These are phyloP conservation scores for Ceryle rudis DNA, from an alignment of 2,797 vertebrate genomes.

Conservation along the genomic window DNA sequence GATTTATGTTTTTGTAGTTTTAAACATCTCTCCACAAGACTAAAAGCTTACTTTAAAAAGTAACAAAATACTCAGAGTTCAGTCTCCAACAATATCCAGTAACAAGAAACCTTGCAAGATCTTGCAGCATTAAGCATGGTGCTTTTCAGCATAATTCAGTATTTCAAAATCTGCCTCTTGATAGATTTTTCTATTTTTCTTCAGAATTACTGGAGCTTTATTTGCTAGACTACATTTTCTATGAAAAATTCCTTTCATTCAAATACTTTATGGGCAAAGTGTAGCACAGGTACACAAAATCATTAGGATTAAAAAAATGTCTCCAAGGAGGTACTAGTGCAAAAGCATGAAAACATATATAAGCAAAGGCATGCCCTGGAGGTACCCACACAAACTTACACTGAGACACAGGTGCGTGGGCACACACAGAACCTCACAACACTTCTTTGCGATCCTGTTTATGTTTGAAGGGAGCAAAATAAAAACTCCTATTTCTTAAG, in stretches of 20 bases:
- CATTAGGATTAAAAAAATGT: background rate
- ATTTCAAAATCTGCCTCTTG: background rate
- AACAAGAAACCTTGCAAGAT: background rate
- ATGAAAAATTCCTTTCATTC: background rate
- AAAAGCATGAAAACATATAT: background rate
- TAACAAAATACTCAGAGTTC: background rate
- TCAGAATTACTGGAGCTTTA: background rate
- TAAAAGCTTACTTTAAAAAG: slow-evolving; percentile 26
- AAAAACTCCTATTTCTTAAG: slow-evolving; percentile 49
- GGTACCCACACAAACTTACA: background rate
- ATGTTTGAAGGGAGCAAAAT: slow-evolving; percentile 66
- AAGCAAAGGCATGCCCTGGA: background rate
- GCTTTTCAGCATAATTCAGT: background rate
- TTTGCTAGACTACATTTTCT: background rate
- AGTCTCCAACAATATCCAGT: background rate
- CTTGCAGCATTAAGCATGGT: background rate
- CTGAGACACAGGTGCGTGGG: background rate
- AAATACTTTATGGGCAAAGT: background rate
- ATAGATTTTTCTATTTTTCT: background rate
- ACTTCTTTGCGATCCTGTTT: slow-evolving; percentile 30
- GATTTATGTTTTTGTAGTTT: background rate
- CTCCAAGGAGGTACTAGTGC: background rate
- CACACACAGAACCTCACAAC: background rate
- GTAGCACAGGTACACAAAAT: background rate
- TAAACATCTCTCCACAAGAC: slow-evolving; percentile 6